phyloP scores from a whole-genome alignment of 2,888 invertebrate genomes.

The Alsophila aescularia region DNA sequence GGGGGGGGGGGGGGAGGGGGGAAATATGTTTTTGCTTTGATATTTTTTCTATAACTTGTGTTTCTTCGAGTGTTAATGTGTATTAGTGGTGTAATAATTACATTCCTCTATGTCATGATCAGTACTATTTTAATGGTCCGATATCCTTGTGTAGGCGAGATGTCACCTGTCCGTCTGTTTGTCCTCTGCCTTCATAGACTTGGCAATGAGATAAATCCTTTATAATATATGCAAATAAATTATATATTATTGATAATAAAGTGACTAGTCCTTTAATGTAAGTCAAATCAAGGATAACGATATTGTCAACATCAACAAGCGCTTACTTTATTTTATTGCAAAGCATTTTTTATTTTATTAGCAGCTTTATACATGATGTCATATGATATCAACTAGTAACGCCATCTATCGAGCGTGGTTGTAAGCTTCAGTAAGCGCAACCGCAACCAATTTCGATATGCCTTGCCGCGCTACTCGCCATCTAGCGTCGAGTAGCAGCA shows the following conservation, averaged over 20 bases:
- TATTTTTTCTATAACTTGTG: too few relatives aligned
- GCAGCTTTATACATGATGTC: neutral
- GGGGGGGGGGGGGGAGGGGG: too few relatives aligned
- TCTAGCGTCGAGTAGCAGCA: constrained; percentile 59
- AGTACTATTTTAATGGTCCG: constrained; percentile 7
- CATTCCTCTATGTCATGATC: neutral
- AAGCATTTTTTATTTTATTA: neutral
- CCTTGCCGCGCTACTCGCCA: constrained; percentile 57
- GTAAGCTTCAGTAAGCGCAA: constrained; percentile 42
- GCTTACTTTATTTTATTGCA: constrained; percentile 6
- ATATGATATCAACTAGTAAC: constrained; percentile 35
- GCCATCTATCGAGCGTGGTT: constrained; percentile 50
- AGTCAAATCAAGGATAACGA: neutral
- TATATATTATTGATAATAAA: constrained; percentile 5
- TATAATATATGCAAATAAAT: constrained; percentile 31
- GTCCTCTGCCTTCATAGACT: constrained; percentile 30
- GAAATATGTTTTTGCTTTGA: neutral
- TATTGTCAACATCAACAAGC: neutral
- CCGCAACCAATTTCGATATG: constrained; percentile 38
- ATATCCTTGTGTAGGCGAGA: constrained; percentile 32
- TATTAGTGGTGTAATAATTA: neutral
- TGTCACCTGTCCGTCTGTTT: constrained; percentile 34
- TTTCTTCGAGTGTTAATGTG: too few relatives aligned
- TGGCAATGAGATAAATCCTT: constrained; percentile 25
- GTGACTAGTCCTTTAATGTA: constrained; percentile 2